These are phyloP conservation scores for Lepidotrigona ventralis DNA, from an alignment of 1,140 invertebrate genomes.

Conservation along the genomic window DNA sequence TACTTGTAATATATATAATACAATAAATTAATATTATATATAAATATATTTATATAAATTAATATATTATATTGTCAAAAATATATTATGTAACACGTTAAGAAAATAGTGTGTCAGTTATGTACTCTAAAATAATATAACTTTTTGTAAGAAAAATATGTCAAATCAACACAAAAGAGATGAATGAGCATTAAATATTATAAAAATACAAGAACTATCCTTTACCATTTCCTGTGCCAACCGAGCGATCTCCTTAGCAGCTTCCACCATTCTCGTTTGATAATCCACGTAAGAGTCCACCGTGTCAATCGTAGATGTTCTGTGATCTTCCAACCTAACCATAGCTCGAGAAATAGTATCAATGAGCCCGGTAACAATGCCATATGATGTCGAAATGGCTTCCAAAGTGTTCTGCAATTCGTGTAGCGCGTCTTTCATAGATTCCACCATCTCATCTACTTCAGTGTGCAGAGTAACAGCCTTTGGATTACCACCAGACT, in stretches of 20 bases:
- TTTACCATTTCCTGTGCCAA: slow-evolving; percentile 95
- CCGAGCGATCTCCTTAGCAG: slow-evolving; percentile 95
- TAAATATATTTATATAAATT: too few species aligned
- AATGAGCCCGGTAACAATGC: slow-evolving; percentile 91
- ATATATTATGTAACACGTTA: too few species aligned
- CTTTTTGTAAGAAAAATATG: too few species aligned
- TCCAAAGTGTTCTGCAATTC: slow-evolving; percentile 92
- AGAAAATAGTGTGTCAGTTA: too few species aligned
- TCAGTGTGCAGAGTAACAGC: slow-evolving; percentile 89
- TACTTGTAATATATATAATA: too few species aligned
- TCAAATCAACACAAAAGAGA: too few species aligned
- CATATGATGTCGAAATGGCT: slow-evolving; percentile 91
- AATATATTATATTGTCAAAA: too few species aligned
- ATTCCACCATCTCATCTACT: slow-evolving; percentile 90
- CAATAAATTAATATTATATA: too few species aligned
- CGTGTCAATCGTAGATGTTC: slow-evolving; percentile 77
- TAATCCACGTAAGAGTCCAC: slow-evolving; percentile 94
- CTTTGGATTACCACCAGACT: slow-evolving; percentile 95
- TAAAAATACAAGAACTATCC: neutral
- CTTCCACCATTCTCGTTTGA: slow-evolving; percentile 97
- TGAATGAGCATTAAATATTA: too few species aligned
- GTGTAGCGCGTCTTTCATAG: slow-evolving; percentile 88
- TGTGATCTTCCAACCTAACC: slow-evolving; percentile 87
- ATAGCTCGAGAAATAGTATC: slow-evolving; percentile 94
- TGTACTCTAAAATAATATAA: too few species aligned